Percentiles rank a stretch among this genome's conserved stretches.
These are phyloP conservation scores for Flexamia atlantica DNA, from an alignment of 2,888 invertebrate species.

Conservation along the genomic window DNA sequence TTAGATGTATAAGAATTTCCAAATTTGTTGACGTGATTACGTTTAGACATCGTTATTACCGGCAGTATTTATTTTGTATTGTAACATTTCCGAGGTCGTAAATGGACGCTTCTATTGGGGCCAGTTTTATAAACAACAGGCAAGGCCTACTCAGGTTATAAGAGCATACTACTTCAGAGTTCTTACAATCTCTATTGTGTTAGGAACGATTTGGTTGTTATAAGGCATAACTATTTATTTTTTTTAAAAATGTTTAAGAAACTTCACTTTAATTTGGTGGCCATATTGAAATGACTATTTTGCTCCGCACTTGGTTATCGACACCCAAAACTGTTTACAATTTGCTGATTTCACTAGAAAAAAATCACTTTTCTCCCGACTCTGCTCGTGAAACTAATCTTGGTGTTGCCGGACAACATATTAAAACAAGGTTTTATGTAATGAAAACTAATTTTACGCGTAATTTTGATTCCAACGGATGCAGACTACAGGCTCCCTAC, in stretches of 20 bases:
- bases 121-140: not conserved
- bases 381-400: not conserved
- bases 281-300: conserved; percentile 53
- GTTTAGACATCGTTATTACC: not conserved
- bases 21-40: not conserved
- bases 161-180: not conserved
- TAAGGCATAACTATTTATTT: not conserved
- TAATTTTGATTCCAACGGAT: conserved; percentile 1
- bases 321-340: conserved; percentile 34
- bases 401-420: conserved; percentile 6
- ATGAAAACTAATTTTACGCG: not conserved
- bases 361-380: conserved; percentile 11
- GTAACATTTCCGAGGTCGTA: conserved; percentile 37
- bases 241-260: not conserved
- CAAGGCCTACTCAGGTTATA: not conserved
- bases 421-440: not conserved
- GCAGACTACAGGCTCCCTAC: conserved; percentile 45
- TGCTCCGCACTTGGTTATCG: conserved; percentile 57
- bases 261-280: conserved; percentile 41
- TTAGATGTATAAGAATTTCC: no score
- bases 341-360: conserved; percentile 29
- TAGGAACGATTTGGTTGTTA: not conserved
- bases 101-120: conserved; percentile 44
- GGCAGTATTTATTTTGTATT: not conserved
- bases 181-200: not conserved